Evolutionary conservation across 2,888 invertebrate genomes (phyloP).

Genomic region (Yponomeuta sedellus): DNA sequence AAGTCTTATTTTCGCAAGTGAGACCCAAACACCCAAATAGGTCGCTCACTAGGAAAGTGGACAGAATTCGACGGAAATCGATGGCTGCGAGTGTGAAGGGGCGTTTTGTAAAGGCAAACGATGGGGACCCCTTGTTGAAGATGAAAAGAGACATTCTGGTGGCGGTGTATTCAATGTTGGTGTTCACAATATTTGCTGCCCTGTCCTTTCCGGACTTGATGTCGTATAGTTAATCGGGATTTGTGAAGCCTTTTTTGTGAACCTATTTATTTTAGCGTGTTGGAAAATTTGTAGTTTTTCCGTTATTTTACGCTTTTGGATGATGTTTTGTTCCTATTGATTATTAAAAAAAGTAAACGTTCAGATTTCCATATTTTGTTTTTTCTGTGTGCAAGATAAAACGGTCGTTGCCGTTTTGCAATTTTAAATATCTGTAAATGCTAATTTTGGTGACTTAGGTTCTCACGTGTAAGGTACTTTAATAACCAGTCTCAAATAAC

Average conservation of each 20-base stretch:
- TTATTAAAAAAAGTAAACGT: not conserved
- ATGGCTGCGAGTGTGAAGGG: not conserved
- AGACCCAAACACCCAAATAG: not conserved
- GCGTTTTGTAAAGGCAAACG: not conserved
- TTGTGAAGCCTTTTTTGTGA: not conserved
- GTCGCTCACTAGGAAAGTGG: not conserved
- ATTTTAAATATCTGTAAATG: too few species aligned
- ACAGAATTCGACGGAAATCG: not conserved
- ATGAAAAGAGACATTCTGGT: slow-evolving; percentile 62
- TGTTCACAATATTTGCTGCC: slow-evolving; percentile 62
- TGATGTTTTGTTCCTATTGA: not conserved
- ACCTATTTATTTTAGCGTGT: not conserved
- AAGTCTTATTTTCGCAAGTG: not conserved
- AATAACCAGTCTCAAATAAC: too few species aligned
- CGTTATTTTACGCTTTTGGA: not conserved
- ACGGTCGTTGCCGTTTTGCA: too few species aligned
- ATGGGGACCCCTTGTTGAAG: slow-evolving; percentile 41
- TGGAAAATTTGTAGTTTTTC: not conserved
- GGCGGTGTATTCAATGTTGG: slow-evolving; percentile 60
- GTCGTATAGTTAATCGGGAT: slow-evolving; percentile 25
- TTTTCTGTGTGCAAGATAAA: not conserved
- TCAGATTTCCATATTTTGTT: not conserved
- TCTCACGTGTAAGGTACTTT: too few species aligned
- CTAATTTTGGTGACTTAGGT: too few species aligned
- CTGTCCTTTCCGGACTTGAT: slow-evolving; percentile 49